Evolutionary conservation across 1,140 invertebrate species (phyloP), one percentile per base, ranked within the genome.

Genomic region (Drosophila trapezifrons): DNA sequence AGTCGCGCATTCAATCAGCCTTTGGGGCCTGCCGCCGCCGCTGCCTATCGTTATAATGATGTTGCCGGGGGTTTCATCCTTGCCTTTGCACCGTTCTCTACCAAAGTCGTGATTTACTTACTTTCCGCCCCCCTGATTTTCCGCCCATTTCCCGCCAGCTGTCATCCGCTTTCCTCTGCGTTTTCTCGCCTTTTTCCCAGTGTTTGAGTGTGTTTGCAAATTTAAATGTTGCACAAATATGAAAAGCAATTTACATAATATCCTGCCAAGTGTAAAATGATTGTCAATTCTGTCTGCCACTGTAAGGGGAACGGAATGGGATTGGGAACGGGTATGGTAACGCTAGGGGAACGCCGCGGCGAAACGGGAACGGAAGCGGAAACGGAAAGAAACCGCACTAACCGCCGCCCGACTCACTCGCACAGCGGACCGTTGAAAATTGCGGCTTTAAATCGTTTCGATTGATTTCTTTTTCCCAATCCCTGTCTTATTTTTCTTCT

Each of bases 221-320:
- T 87, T 89, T 87, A 87, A 87, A 87, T 87, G 84, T 80, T 87
- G 85, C 84, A 89, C 84, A 89, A 87, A 87, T 87, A 87, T 87
- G 84, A 87, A 87, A 87, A 87, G 84, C 80, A 89, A 90, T 89
- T 89, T 89, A 90, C 84, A 90, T 89, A 89, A 89, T 84, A 89
- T 90, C 80, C 84, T 78, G 65, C 85, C 85, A 90, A 89, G 84
- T 89, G 84, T 89, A 90, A 89, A 89, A 89, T 89, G 85, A 89
- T 89, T 89, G 85, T 89, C 85, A 89, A 89, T 90, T 79, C 74
- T 71, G 82, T 72, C 81, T 85, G 80, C 62, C 43, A 58, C 25
- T 65, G 54, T 67, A 71, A 17, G 32, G 37, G 43, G 18, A 64
- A 64, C 29, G 64, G 25, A 66, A 56, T 12, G 55, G 20, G n/a